Base-by-base conservation (phyloP, 2,113 vertebrate species). In the Myotis yumanensis region DNA sequence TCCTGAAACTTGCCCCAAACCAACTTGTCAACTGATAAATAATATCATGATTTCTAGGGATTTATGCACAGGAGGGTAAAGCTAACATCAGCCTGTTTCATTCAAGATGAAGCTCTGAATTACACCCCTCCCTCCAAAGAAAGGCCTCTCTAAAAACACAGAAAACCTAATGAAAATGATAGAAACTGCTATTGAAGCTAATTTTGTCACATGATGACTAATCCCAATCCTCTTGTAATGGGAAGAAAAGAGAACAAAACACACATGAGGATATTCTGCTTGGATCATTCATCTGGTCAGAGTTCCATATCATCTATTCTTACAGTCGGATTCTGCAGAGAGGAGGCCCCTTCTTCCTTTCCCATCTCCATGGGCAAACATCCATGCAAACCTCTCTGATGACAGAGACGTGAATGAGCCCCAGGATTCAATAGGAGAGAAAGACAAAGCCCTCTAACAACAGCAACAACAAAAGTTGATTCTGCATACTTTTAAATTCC, bases 351-450 rank as follows among this genome's bases (percentile, higher is more conserved):
- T 7, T 46, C 86, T 82, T 77, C 30, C 32, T 37, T 81, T 83
- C 30, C 20, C 37, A 7, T 35, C 91, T 96, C 97, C 96, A 3
- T 52, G 12, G 62, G 7, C 90, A 96, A 97, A 95, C 82, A 30
- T 84, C 83, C 95, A 32, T 97, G 97, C 95, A 95, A 96, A 94
- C 80, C 72, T 88, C 48, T 93, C 82, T 95, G 96, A 96, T 51
- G 86, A 91, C 15, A 97, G 25, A 23, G 59, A 28, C 25, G 97
- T 96, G 95, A 97, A 90, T 95, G 91, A 97, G 82, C 96, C 96
- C 96, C 97, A 95, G 95, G 76, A 76, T 96, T 89, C 81, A 93
- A 0, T 30, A 90, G 84, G 71, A 94, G 57, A 91, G 96, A 94
- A 95, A 97, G 96, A 97, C 94, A 96, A 97, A 90, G 68, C 28